These are phyloP conservation scores for Corvus hawaiiensis DNA, from an alignment of 2,113 vertebrate genomes.

Conservation along the genomic window DNA sequence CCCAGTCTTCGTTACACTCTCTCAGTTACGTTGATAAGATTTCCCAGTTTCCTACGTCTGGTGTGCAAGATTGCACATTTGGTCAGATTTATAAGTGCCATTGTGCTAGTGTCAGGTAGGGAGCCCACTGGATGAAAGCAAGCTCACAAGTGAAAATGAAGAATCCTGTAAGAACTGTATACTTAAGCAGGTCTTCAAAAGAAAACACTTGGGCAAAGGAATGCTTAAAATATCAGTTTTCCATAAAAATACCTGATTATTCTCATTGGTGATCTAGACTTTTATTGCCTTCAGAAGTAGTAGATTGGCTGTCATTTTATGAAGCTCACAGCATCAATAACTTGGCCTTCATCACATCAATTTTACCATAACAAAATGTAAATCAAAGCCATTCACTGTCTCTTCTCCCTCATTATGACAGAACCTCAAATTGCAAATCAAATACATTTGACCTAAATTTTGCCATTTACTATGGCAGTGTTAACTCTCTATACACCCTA, in stretches of 20 bases:
- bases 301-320: background rate
- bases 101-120: rapidly evolving
- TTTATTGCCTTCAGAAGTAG: background rate
- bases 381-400: background rate
- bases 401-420: background rate
- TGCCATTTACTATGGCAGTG: background rate
- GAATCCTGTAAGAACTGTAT: background rate
- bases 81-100: background rate
- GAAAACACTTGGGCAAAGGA: background rate
- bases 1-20: background rate
- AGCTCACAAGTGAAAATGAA: background rate
- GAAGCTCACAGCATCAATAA: background rate
- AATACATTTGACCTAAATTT: background rate
- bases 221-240: background rate
- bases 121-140: background rate
- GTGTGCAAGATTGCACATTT: background rate
- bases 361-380: background rate
- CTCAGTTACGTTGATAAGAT: background rate
- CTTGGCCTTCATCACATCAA: background rate
- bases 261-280: background rate
- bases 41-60: background rate
- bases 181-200: background rate
- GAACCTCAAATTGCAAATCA: background rate
- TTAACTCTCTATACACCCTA: background rate
- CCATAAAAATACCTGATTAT: background rate